These are phyloP conservation scores for Uropsilus gracilis DNA, from an alignment of 2,113 vertebrate genomes.

Conservation along the genomic window DNA sequence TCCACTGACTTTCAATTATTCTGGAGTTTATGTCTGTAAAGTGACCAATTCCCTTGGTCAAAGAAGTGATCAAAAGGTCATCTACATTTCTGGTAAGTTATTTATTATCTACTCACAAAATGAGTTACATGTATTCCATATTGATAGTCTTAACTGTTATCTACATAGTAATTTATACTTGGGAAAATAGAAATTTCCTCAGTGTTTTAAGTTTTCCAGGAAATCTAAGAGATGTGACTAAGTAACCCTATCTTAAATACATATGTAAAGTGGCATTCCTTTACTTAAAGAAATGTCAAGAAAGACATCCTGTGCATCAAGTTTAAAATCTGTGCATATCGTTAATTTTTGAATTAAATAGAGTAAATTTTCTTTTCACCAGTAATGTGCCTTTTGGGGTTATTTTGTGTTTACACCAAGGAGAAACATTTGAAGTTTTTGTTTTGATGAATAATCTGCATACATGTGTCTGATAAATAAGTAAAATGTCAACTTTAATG, in stretches of 20 bases:
- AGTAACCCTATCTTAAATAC: constrained; percentile 23
- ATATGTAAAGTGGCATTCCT: not conserved
- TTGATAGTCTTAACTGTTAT: not conserved
- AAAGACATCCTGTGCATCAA: not conserved
- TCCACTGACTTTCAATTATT: constrained; percentile 93
- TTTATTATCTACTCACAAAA: not conserved
- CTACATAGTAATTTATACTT: not conserved
- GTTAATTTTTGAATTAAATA: constrained; percentile 13
- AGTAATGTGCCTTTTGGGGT: not conserved
- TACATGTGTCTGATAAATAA: constrained; percentile 27
- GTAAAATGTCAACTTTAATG: constrained; percentile 37
- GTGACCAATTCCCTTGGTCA: constrained; percentile 93
- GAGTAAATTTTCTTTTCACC: not conserved
- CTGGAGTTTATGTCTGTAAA: constrained; percentile 94
- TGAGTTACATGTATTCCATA: not conserved
- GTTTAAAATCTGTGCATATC: not conserved
- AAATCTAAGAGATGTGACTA: constrained; percentile 19
- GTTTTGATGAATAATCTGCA: not conserved
- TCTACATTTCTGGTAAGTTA: constrained; percentile 95
- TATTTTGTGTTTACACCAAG: not conserved
- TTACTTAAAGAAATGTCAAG: constrained; percentile 17
- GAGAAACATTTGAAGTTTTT: not conserved
- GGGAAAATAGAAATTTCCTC: not conserved
- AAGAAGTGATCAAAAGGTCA: constrained; percentile 90
- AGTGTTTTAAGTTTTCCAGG: not conserved